Evolutionary conservation across 2,888 invertebrate genomes (phyloP), one percentile per base, ranked within the genome.

Genomic region (Xestia ashworthii): DNA sequence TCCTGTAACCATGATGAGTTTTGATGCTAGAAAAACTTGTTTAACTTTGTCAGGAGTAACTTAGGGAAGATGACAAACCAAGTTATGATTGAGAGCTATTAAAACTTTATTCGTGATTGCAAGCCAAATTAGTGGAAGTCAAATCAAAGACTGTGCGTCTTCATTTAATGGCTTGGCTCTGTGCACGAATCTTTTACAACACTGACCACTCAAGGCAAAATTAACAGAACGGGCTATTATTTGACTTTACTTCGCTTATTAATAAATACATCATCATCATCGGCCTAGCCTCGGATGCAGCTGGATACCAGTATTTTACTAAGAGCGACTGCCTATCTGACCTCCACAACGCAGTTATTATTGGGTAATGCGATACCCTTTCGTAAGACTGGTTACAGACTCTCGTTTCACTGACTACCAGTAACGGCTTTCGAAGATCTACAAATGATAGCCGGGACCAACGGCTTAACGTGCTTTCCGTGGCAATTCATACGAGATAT

Each of bases 91-190:
- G 55, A 64, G 41, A 64, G 58, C 62, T 62, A 55, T 77, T 68
- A 19, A 65, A 25, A n/a, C 81, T 85, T 80, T 79, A 80, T 66
- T 78, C 50, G 71, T 64, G 66, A 74, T 79, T 75, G 58, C 72
- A 46, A 64, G 38, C 58, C 71, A 62, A 16, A 44, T 16, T 22
- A 67, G 41, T 67, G 38, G 41, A n/a, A 5, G 16, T 32, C 3
- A 12, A 9, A n/a, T 41, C 44, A 53, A 60, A 65, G n/a, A 16
- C 66, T 32, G 22, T 32, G 22, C 12, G 38, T 38, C 46, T 48
- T 46, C 11, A 11, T 60, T 14, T 53, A n/a, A 14, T 19, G 5
- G 3, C 14, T 19, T 5, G n/a, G 14, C 46, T 62, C 38, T 55
- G 32, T n/a, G 48, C n/a, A 5, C 50, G 4, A 22, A n/a, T n/a